Percentiles rank a stretch among this genome's conserved stretches.
phyloP scores from a whole-genome alignment of 2,797 vertebrate species.

The Hydrolagus colliei region DNA sequence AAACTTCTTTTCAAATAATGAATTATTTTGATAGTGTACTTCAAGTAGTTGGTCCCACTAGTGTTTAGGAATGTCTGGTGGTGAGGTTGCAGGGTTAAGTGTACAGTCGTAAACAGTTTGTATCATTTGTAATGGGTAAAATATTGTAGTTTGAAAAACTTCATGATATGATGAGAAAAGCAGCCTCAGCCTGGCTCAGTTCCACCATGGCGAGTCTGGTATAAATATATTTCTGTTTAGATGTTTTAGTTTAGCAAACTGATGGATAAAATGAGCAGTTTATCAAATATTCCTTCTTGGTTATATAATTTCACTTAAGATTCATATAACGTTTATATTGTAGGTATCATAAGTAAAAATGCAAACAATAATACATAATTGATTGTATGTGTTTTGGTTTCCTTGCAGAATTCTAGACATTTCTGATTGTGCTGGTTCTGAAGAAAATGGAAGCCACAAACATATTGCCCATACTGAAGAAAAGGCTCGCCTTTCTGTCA shows the following conservation, averaged over 20 bases:
- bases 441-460: conserved; percentile 78
- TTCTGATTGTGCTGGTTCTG: conserved; percentile 5
- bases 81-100: no score
- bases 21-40: no score
- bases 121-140: no score
- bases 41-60: no score
- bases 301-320: not conserved
- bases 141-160: no score
- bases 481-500: conserved; percentile 93
- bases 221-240: not conserved
- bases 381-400: not conserved
- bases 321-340: not conserved
- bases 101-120: no score
- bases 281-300: not conserved
- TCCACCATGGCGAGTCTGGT: not conserved
- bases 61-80: no score
- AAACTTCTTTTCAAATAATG: no score
- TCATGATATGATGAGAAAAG: not conserved
- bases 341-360: not conserved
- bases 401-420: conserved; percentile 11
- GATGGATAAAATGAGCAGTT: not conserved
- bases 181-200: not conserved
- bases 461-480: conserved; percentile 86
- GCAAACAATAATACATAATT: not conserved
- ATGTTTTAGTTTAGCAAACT: no score